Conservation (phyloP, 2,797 vertebrate species). For the Malurus splendens region DNA sequence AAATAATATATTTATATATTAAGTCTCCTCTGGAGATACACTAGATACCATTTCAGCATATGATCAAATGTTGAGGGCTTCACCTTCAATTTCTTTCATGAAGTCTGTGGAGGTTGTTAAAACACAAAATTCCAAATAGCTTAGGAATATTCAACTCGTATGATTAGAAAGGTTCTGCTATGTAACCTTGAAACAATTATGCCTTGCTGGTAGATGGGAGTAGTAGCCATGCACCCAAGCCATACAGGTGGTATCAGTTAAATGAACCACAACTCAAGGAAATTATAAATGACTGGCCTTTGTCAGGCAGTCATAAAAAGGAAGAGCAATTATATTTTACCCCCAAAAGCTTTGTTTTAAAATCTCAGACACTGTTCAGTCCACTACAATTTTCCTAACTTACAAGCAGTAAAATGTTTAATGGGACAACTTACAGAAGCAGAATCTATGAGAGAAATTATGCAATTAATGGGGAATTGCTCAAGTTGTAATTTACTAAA, state of each 20-base stretch:
- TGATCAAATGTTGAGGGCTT: not conserved
- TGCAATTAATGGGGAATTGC: not conserved
- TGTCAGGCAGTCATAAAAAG: not conserved
- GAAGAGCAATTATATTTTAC: not conserved
- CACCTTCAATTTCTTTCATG: not conserved
- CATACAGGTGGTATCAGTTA: not conserved
- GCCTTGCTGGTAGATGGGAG: not conserved
- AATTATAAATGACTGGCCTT: not conserved
- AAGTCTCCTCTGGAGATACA: not conserved
- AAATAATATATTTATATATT: not conserved
- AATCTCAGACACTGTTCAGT: not conserved
- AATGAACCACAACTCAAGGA: not conserved
- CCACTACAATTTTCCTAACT: not conserved
- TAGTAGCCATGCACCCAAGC: not conserved
- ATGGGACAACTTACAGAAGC: not conserved
- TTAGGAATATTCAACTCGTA: not conserved
- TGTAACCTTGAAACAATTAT: not conserved
- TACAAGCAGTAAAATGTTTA: slow-evolving; percentile 22
- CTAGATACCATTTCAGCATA: not conserved
- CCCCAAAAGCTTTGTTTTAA: not conserved
- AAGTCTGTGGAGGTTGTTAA: not conserved
- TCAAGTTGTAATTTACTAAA: slow-evolving; percentile 26
- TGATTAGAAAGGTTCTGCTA: not conserved
- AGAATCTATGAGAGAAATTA: slow-evolving; percentile 19
- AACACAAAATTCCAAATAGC: not conserved